Evolutionary conservation across 1,140 invertebrate genomes (phyloP), one percentile per base, ranked within the genome.

Genomic region (Whitmania pigra): DNA sequence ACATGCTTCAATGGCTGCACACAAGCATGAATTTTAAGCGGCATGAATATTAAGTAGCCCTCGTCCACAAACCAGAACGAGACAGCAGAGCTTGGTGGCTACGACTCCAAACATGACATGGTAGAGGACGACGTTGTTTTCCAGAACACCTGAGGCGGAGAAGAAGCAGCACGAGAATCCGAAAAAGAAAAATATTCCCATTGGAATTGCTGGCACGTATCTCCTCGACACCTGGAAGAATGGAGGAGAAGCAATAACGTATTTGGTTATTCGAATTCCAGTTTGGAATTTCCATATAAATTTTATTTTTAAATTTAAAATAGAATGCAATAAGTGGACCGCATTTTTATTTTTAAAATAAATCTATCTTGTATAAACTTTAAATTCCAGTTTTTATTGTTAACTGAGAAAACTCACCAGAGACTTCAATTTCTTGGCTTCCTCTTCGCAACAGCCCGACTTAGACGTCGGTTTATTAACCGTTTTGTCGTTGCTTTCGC

Each of bases 31-130:
- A 43, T 43, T 43, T 43, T 43, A 43, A 43, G 40, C 40, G 5
- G 13, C 40, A 43, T 43, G 43, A 49, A 49, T 49, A 49, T 49
- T 49, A 49, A 49, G 15, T 0, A 49, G 43, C 9, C 13, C 43
- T 17, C 13, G 15, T 49, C 9, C 43, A 63, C 57, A 4, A 17
- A 63, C 57, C 57, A 63, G 57, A 63, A 63, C 57, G 11, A 22
- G 22, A 31, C 57, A 63, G 57, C 57, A 63, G 22, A 63, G 29
- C 57, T 63, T 63, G 57, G 57, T 63, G 20, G 29, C 29, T 1
- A 63, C 57, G 18, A 63, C 57, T 63, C 57, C 57, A 15, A 63
- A 63, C 57, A n/a, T 63, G 57, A 63, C 11, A 18, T 63, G 57
- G 20, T 63, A 63, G 20, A 63, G 57, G 57, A 63, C 57, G 20